Conservation (phyloP, 2,888 invertebrate species). For the Notocelia uddmanniana region DNA sequence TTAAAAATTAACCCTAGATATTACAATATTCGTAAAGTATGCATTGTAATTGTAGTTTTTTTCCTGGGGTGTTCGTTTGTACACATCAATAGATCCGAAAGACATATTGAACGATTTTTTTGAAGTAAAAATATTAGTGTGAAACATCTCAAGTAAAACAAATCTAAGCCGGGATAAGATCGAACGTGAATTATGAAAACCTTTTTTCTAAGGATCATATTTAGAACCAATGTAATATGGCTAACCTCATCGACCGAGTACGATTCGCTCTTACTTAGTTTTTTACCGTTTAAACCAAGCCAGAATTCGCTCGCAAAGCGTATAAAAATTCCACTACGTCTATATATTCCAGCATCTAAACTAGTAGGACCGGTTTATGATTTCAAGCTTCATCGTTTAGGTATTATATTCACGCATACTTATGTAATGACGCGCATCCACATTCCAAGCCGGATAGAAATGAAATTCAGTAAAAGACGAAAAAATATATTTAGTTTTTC, state of each 20-base stretch:
- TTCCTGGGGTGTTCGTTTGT: too few species aligned
- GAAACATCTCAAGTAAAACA: too few species aligned
- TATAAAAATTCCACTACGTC: constrained; percentile 75
- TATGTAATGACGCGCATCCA: constrained; percentile 37
- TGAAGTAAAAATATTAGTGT: too few species aligned
- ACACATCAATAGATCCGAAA: too few species aligned
- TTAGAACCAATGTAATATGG: background rate
- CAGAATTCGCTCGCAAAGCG: constrained; percentile 51
- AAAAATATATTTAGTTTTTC: background rate
- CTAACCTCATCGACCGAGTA: background rate
- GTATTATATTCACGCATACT: constrained; percentile 44
- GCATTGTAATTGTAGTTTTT: too few species aligned
- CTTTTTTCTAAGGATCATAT: background rate
- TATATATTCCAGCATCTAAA: constrained; percentile 55
- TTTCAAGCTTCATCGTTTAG: constrained; percentile 58
- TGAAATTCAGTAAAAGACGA: constrained; percentile 21
- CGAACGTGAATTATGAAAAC: too few species aligned
- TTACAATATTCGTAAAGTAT: too few species aligned
- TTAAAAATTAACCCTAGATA: too few species aligned
- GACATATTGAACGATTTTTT: too few species aligned
- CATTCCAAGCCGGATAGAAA: constrained; percentile 27
- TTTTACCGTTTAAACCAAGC: constrained; percentile 17
- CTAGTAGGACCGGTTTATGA: constrained; percentile 72
- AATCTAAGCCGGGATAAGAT: too few species aligned
- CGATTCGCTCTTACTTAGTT: background rate